These are phyloP conservation scores for Melanotaenia parkinsoni DNA, from an alignment of 2,797 vertebrate species.

Conservation along the genomic window DNA sequence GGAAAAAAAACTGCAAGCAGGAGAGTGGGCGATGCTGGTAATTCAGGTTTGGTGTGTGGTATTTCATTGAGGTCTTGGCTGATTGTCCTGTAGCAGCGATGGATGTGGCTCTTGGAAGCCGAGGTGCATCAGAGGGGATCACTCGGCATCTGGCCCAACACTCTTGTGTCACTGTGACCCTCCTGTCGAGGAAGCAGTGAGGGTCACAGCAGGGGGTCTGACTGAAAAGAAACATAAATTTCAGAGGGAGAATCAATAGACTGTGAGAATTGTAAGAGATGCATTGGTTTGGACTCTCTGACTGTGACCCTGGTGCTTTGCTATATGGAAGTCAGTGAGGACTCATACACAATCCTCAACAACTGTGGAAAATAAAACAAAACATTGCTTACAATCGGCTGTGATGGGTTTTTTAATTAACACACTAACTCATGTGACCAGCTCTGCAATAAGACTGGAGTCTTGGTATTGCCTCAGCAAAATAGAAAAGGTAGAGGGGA, in stretches of 20 bases:
- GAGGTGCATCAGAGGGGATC: slow-evolving; percentile 85
- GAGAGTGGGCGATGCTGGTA: slow-evolving; percentile 54
- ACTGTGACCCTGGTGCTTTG: slow-evolving; percentile 65
- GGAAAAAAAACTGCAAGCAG: slow-evolving; percentile 30
- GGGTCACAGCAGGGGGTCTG: slow-evolving; percentile 79
- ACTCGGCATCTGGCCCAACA: slow-evolving; percentile 84
- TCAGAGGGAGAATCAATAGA: slow-evolving; percentile 85
- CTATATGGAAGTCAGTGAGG: slow-evolving; percentile 48
- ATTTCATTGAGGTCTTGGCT: slow-evolving; percentile 66
- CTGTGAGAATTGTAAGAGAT: slow-evolving; percentile 80
- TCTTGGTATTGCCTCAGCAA: slow-evolving; percentile 48
- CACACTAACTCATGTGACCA: slow-evolving; percentile 13
- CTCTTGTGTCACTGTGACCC: slow-evolving; percentile 85
- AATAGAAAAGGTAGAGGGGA: slow-evolving; percentile 6
- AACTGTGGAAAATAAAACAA: slow-evolving; percentile 51
- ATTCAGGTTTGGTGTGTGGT: slow-evolving; percentile 72
- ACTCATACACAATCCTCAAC: slow-evolving; percentile 25
- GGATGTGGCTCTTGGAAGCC: slow-evolving; percentile 74
- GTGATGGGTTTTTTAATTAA: slow-evolving; percentile 39
- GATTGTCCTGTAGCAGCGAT: slow-evolving; percentile 70
- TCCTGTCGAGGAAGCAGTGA: slow-evolving; percentile 81
- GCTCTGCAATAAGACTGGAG: slow-evolving; percentile 32
- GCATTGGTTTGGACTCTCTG: slow-evolving; percentile 77
- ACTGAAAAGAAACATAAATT: slow-evolving; percentile 87
- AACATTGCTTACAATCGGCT: slow-evolving; percentile 16